Evolutionary conservation across 1,140 invertebrate species (phyloP).

Genomic region (Atta cephalotes): DNA sequence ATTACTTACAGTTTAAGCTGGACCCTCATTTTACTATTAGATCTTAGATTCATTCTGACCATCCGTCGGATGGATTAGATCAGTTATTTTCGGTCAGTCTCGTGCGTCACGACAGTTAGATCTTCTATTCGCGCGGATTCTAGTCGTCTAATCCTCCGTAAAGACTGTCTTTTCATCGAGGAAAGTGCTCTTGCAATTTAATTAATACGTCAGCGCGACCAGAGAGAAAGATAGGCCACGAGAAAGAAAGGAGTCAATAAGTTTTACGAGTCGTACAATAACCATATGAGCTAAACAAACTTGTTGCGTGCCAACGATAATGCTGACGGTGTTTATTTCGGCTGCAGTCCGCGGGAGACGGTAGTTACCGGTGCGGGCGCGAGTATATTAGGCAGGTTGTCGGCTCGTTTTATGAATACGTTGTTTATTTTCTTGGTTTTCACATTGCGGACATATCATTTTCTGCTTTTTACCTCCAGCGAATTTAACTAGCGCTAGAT

Average conservation of each 20-base stretch:
- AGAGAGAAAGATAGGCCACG: background rate
- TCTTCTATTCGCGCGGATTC: background rate
- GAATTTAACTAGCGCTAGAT: background rate
- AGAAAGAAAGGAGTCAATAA: background rate
- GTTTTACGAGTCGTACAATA: slow-evolving; percentile 34
- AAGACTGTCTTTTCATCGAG: slow-evolving; percentile 12
- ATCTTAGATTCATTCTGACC: background rate
- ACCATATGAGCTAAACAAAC: slow-evolving; percentile 49
- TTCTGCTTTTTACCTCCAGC: slow-evolving; percentile 14
- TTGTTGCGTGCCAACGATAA: slow-evolving; percentile 66
- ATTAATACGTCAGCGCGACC: slow-evolving; percentile 16
- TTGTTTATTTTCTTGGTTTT: slow-evolving; percentile 38
- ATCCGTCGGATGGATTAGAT: background rate
- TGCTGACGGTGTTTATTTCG: slow-evolving; percentile 49
- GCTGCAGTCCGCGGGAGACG: slow-evolving; percentile 8
- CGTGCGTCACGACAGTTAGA: background rate
- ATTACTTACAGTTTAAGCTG: background rate
- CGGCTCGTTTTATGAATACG: background rate
- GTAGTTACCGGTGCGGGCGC: slow-evolving; percentile 9
- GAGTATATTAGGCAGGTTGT: slow-evolving; percentile 31
- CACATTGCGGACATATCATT: background rate
- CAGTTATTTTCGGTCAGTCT: background rate
- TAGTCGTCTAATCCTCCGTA: background rate
- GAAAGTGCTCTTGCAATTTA: slow-evolving; percentile 19
- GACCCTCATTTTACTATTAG: background rate